A percentile compares a stretch with the other conserved stretches of the same genome.
These are phyloP conservation scores for Pantala flavescens DNA, from an alignment of 1,140 invertebrate species.

Conservation along the genomic window DNA sequence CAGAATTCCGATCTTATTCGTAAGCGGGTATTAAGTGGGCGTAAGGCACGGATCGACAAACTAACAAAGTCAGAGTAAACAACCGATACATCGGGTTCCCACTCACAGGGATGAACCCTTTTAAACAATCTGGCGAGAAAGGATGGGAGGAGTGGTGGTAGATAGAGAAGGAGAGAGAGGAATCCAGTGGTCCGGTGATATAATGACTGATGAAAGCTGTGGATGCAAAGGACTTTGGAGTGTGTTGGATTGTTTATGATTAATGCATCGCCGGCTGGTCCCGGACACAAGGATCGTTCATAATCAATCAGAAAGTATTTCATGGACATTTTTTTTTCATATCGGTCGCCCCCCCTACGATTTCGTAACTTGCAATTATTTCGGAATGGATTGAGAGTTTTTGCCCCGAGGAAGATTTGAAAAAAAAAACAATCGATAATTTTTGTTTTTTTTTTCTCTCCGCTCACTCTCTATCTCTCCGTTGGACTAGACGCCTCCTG, in stretches of 20 bases:
- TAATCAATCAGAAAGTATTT: constrained; percentile 3
- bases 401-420: no score
- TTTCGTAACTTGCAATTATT: neutral
- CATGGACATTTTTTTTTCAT: neutral
- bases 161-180: neutral
- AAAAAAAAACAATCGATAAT: no score
- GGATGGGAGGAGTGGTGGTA: neutral
- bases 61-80: neutral
- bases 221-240: constrained; percentile 1
- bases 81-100: neutral
- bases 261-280: neutral
- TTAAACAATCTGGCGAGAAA: neutral
- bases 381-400: neutral
- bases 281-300: neutral
- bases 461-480: no score
- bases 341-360: neutral
- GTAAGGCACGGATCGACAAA: neutral
- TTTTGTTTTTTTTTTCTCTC: no score
- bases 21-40: neutral
- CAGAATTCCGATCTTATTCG: neutral
- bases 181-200: neutral
- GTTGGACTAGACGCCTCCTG: no score
- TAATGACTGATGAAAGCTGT: constrained; percentile 2
- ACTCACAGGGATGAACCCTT: no score
- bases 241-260: neutral